Evolutionary conservation across 2,113 vertebrate genomes (phyloP).

Genomic region (Apeltes quadracus): DNA sequence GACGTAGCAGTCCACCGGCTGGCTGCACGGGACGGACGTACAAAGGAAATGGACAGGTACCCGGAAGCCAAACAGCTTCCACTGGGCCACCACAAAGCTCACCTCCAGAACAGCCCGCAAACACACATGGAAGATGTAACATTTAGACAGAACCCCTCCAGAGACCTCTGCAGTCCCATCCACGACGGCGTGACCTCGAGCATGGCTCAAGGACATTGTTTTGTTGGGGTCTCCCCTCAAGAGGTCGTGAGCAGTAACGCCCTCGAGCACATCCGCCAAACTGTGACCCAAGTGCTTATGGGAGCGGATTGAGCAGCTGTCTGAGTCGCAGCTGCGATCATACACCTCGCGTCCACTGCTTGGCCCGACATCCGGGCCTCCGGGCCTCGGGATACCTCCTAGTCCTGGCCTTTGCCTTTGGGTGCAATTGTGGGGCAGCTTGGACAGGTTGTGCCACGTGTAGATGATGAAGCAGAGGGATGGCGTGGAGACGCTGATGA

Average conservation of each 20-base stretch:
- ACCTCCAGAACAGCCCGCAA: constrained; percentile 77
- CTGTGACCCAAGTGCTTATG: constrained; percentile 78
- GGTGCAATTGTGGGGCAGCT: constrained; percentile 45
- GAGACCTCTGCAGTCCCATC: constrained; percentile 26
- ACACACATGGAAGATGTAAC: constrained; percentile 81
- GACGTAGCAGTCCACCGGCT: constrained; percentile 81
- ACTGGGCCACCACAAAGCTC: constrained; percentile 79
- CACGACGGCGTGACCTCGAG: background rate
- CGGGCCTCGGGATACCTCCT: background rate
- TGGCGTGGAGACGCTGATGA: constrained; percentile 81
- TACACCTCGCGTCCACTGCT: constrained; percentile 30
- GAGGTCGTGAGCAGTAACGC: constrained; percentile 62
- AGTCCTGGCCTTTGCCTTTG: constrained; percentile 4
- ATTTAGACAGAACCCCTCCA: constrained; percentile 79
- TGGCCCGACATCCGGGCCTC: background rate
- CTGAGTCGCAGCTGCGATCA: constrained; percentile 73
- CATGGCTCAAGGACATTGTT: constrained; percentile 21
- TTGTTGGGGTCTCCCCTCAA: constrained; percentile 61
- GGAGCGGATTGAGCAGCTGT: constrained; percentile 78
- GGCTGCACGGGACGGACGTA: constrained; percentile 68
- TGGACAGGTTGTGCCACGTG: constrained; percentile 83
- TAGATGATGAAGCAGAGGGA: constrained; percentile 83
- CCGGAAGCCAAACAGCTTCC: constrained; percentile 81
- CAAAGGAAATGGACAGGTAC: constrained; percentile 80
- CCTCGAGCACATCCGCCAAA: constrained; percentile 69